Conservation (phyloP, 2,113 vertebrate species). For the Bubo bubo region DNA sequence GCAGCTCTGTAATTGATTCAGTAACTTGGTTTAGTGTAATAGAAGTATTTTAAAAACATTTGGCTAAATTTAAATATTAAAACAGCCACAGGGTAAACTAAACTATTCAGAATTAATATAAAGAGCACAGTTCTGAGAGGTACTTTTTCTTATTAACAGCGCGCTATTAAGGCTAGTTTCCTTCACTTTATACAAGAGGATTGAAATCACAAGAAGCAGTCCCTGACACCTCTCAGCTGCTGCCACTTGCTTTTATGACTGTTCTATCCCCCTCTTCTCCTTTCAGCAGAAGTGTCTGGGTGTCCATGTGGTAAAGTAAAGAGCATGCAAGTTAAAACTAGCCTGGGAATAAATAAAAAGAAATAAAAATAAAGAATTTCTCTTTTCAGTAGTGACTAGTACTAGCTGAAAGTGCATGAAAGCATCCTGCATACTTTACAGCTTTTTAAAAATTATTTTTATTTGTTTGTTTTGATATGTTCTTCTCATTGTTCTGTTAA, state of each 20-base stretch:
- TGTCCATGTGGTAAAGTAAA: not conserved
- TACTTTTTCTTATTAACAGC: not conserved
- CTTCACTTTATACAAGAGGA: not conserved
- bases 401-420: not conserved
- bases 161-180: not conserved
- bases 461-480: not conserved
- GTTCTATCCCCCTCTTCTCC: rapidly evolving
- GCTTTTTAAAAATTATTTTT: not conserved
- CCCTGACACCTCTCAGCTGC: not conserved
- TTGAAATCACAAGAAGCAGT: not conserved
- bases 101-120: not conserved
- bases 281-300: not conserved
- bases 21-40: not conserved
- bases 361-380: not conserved
- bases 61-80: not conserved
- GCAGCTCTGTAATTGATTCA: not conserved
- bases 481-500: not conserved
- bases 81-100: not conserved
- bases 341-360: not conserved
- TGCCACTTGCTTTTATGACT: not conserved
- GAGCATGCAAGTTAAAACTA: not conserved
- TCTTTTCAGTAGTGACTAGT: not conserved
- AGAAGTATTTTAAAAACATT: not conserved
- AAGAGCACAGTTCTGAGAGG: not conserved
- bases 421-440: not conserved